Percentiles rank a stretch among this genome's conserved stretches.
phyloP scores from a whole-genome alignment of 2,888 invertebrate genomes.

The Crepidodera aurea region DNA sequence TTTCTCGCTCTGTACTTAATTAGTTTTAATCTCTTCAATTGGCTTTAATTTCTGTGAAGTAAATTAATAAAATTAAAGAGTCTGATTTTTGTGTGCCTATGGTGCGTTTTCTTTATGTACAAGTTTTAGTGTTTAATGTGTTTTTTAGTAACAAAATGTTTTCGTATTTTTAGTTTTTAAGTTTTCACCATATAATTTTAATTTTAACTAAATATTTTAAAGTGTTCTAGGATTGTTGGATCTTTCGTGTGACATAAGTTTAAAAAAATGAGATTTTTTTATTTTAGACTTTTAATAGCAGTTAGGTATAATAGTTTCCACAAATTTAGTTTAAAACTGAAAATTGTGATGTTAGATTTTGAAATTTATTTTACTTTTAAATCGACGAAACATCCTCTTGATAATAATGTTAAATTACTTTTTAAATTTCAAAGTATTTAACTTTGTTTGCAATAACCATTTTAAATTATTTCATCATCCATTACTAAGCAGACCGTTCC shows the following conservation, averaged over 20 bases:
- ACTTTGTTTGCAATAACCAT: too few relatives aligned
- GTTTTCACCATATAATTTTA: neutral
- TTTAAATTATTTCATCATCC: too few relatives aligned
- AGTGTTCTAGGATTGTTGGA: conserved; percentile 10
- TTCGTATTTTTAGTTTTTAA: conserved; percentile 6
- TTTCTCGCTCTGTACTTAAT: conserved; percentile 12
- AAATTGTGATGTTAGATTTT: neutral
- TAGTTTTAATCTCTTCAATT: conserved; percentile 1
- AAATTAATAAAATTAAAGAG: conserved; percentile 4
- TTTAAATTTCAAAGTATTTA: too few relatives aligned
- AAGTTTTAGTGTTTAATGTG: neutral
- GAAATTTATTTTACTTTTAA: too few relatives aligned
- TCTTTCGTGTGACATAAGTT: neutral
- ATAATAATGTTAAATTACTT: too few relatives aligned
- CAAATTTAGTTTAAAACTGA: neutral
- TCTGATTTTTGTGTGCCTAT: conserved; percentile 17
- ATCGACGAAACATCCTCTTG: too few relatives aligned
- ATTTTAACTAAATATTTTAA: conserved; percentile 4
- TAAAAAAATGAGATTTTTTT: conserved; percentile 3
- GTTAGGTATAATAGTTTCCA: too few relatives aligned
- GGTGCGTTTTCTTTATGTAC: conserved; percentile 5
- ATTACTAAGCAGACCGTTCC: too few relatives aligned
- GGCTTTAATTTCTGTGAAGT: conserved; percentile 13
- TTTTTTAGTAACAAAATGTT: neutral
- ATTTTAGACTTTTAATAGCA: neutral